These are phyloP conservation scores for Peromyscus leucopus DNA, from an alignment of 2,113 vertebrate genomes.

Conservation along the genomic window DNA sequence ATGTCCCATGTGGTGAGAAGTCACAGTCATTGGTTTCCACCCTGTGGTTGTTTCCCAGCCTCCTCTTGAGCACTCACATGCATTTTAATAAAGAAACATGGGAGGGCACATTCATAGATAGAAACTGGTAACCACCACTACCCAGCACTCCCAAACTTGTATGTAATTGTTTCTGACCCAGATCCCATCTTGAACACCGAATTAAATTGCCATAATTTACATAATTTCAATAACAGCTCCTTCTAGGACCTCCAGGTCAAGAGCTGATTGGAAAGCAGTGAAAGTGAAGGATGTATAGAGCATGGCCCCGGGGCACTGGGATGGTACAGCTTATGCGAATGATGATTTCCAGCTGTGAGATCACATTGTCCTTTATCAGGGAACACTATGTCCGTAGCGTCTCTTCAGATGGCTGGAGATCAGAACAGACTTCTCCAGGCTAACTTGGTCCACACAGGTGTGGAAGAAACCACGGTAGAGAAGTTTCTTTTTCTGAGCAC, in stretches of 20 bases:
- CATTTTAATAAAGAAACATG: background rate
- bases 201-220: background rate
- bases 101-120: background rate
- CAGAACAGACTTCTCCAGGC: background rate
- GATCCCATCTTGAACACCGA: background rate
- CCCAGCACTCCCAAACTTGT: background rate
- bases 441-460: background rate
- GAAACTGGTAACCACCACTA: background rate
- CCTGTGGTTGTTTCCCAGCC: background rate
- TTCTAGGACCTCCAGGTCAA: background rate
- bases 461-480: background rate
- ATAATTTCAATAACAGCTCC: background rate
- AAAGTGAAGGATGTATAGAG: background rate
- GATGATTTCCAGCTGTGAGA: background rate
- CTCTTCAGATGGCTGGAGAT: background rate
- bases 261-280: background rate
- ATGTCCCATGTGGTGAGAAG: rapidly evolving
- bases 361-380: background rate
- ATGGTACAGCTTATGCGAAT: background rate
- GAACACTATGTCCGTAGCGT: background rate
- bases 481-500: background rate
- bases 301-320: background rate
- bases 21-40: background rate
- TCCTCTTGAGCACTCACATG: background rate
- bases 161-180: background rate